These are phyloP conservation scores for Parapsyche elsis DNA, from an alignment of 1,140 invertebrate species.

Conservation along the genomic window DNA sequence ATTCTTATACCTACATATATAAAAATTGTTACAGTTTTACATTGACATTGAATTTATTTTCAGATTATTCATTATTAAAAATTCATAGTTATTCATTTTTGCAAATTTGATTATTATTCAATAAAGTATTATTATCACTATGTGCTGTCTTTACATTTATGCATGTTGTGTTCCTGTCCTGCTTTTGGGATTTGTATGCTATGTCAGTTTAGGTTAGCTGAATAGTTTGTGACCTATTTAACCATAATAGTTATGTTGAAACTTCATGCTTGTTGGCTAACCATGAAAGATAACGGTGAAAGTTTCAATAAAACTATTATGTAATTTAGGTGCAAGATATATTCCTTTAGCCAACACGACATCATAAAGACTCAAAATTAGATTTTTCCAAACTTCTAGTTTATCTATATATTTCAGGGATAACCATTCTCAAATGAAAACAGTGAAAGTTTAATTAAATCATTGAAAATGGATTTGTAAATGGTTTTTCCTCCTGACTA, in stretches of 20 bases:
- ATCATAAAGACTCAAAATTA: background rate
- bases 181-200: conserved; percentile 21
- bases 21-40: background rate
- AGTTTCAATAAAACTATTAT: too few species aligned
- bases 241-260: too few species aligned
- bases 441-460: too few species aligned
- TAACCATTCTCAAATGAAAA: too few species aligned
- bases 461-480: too few species aligned
- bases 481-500: background rate
- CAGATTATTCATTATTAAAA: background rate
- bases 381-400: background rate
- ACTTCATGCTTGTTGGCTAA: too few species aligned
- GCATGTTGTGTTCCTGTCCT: conserved; percentile 39
- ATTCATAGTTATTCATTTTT: background rate
- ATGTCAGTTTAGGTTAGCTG: too few species aligned
- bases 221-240: too few species aligned
- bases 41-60: conserved; percentile 10
- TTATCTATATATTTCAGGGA: too few species aligned
- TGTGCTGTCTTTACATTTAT: conserved; percentile 51
- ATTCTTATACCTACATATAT: background rate
- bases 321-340: background rate
- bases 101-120: conserved; percentile 46
- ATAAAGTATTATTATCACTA: conserved; percentile 53
- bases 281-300: too few species aligned
- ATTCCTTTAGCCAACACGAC: background rate